Evolutionary conservation across 2,888 invertebrate species (phyloP), one percentile per base, ranked within the genome.

Genomic region (Melikaiella ostensackeni): DNA sequence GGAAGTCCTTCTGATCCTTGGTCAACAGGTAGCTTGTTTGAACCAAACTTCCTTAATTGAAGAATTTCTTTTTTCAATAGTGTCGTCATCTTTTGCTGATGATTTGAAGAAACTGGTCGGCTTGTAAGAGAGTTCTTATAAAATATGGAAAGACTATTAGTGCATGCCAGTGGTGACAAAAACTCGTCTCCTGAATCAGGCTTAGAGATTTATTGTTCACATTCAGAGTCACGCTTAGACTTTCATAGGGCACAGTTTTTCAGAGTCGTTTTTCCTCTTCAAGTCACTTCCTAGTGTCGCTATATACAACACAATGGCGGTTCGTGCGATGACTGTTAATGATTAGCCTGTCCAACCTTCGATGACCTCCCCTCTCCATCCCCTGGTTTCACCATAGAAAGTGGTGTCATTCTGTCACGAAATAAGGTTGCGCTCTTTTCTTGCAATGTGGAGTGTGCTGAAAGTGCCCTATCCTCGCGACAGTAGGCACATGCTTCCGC

Each of bases 271-370:
- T 66, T 66, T 46, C n/a, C 66, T 66, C 46, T 27, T 27, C 4
- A 6, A 70, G 13, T 27, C 33, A 70, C 70, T 70, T 70, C 70
- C 70, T 70, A 70, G 70, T 70, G 70, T 70, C 70, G 46, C 30
- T 70, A 50, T 21, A 70, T 11, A 27, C 21, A 70, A 70, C 30
- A 70, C 70, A 70, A 70, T 70, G 13, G 70, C 7, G 70, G 30
- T 70, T 86, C 85, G 87, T 86, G 88, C 88, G 84, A 87, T 88
- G 87, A 85, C 86, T 85, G 84, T 84, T 87, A 85, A 85, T 86
- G 88, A 88, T 88, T 88, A 87, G 82, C 84, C 86, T 86, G 87
- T 87, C 85, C 83, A 84, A 86, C 84, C 81, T 83, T 84, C 84
- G 78, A 84, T 89, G 88, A 88, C 87, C 87, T 85, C 81, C 70